phyloP scores from a whole-genome alignment of 2,113 vertebrate species.

The Cavia aperea region DNA sequence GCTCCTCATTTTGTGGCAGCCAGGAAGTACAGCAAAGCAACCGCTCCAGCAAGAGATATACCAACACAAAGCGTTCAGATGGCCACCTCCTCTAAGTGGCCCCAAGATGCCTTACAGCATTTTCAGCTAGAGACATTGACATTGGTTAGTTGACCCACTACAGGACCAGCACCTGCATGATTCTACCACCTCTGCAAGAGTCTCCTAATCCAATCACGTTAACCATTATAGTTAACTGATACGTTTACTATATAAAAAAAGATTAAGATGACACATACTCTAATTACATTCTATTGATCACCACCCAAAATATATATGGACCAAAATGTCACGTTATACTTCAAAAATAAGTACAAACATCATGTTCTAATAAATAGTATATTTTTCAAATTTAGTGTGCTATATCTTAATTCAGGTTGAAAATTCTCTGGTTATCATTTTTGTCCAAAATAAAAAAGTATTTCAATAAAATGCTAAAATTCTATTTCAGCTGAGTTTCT shows the following conservation, averaged over 20 bases:
- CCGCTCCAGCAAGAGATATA: not conserved
- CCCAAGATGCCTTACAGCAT: not conserved
- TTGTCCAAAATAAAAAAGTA: not conserved
- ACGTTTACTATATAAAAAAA: not conserved
- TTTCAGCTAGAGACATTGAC: not conserved
- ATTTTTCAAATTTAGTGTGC: not conserved
- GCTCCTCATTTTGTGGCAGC: not conserved
- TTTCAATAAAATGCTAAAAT: too few relatives aligned
- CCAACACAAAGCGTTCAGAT: too few relatives aligned
- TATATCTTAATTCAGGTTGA: not conserved
- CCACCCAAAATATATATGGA: not conserved
- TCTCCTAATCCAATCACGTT: not conserved
- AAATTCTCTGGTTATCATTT: not conserved
- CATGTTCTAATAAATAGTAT: not conserved
- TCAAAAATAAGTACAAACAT: not conserved
- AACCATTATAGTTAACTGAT: not conserved
- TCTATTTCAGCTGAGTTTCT: not conserved
- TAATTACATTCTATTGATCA: not conserved
- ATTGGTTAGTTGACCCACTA: not conserved
- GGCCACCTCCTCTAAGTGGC: not conserved
- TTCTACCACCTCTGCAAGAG: not conserved
- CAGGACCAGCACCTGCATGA: not conserved
- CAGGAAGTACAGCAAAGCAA: not conserved
- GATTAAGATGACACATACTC: not conserved
- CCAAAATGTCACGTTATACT: not conserved